These are phyloP conservation scores for Limnephilus rhombicus DNA, from an alignment of 2,888 invertebrate genomes.

Conservation along the genomic window DNA sequence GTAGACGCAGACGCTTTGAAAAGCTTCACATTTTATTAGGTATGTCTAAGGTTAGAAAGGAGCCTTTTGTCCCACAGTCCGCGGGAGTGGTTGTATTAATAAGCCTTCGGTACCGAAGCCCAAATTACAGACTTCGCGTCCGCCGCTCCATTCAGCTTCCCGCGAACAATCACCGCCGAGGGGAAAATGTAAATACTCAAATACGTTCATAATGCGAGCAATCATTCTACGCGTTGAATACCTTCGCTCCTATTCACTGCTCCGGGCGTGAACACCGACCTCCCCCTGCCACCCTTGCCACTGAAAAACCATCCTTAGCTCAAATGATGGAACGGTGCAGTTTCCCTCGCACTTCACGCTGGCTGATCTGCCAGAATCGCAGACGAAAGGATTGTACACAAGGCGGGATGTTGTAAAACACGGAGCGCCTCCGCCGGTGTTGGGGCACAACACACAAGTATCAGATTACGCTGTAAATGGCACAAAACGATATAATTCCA, in stretches of 20 bases:
- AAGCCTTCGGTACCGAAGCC: constrained; percentile 51
- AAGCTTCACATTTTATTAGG: neutral
- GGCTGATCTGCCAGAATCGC: constrained; percentile 15
- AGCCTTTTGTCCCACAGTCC: constrained; percentile 26
- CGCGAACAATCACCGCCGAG: constrained; percentile 53
- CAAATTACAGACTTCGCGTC: constrained; percentile 63
- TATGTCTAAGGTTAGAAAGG: neutral
- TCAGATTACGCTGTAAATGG: constrained; percentile 51
- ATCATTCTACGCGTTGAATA: constrained; percentile 43
- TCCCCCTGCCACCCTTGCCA: neutral
- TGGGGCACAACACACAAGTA: constrained; percentile 54
- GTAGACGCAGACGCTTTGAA: neutral
- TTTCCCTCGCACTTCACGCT: neutral
- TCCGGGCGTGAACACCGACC: constrained; percentile 15
- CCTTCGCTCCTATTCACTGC: constrained; percentile 17
- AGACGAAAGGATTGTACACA: constrained; percentile 30
- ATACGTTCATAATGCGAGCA: constrained; percentile 49
- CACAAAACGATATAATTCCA: constrained; percentile 49
- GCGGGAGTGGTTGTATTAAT: constrained; percentile 57
- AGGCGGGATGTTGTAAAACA: constrained; percentile 66
- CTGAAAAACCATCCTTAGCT: neutral
- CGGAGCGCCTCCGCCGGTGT: constrained; percentile 59
- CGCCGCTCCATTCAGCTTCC: constrained; percentile 54
- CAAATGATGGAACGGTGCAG: neutral
- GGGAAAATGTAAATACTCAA: constrained; percentile 61